Base-by-base conservation (phyloP, 30 jellyfish, hydroid and myxozoan species). In the Phacellophora camtschatica region DNA sequence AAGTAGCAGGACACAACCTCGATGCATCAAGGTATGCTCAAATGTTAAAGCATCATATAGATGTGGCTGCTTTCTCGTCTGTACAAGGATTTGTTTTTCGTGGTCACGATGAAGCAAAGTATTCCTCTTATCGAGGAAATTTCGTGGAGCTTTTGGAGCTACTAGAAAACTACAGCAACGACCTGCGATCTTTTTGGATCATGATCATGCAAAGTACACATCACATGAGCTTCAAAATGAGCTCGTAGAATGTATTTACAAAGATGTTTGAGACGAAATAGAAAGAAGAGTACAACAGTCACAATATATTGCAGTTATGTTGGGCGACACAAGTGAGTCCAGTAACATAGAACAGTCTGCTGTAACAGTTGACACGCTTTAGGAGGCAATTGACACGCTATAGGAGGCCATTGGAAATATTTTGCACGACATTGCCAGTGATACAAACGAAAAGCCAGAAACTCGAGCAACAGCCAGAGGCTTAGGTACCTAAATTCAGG, bases 71-170 rank as follows among this genome's bases (percentile, higher is more conserved):
- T 70, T 70, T 70, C 59, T 43, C 43, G 74, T 41, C 84, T 3
- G 84, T 76, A 41, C 84, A 70, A 39, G 84, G 84, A 29, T 45
- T 70, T 36, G 84, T 76, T 29, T 70, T 70, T 39, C 84, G 75
- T 36, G 84, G 45, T 8, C 84, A 70, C 59, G 84, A 70, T 70
- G 84, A 67, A 13, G 2, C 84, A 70, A 24, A 39, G 31, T 19
- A 18, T 5, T 70, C 84, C 9, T 25, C 79, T 6, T 36, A 70
- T 45, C 50, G 84, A 1, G 84, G 84, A 24, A 70, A 70, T 24
- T 36, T 70, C 46, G 45, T 45, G 35, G 46, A 72, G 79, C 74
- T 72, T 18, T 27, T 43, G 20, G 86, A 72, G 20, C 34, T 72
- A 36, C 27, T 72, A 33, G 86, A 33, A 5, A 51, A 22, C 29